These are phyloP conservation scores for Chelon labrosus DNA, from an alignment of 2,797 vertebrate genomes.

Conservation along the genomic window DNA sequence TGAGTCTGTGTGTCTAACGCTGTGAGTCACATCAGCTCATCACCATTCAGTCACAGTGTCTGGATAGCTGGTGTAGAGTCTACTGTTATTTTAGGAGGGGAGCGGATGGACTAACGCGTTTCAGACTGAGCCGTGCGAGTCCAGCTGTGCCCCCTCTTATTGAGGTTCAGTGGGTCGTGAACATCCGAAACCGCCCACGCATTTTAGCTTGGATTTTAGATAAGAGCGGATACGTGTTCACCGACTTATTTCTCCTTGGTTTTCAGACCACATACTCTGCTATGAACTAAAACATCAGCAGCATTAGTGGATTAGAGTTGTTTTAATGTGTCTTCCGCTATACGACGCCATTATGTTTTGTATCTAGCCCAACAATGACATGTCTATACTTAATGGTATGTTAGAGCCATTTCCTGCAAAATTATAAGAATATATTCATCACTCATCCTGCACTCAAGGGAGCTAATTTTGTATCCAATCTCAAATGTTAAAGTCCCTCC, in stretches of 20 bases:
- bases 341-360: no score
- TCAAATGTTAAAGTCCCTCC: no score
- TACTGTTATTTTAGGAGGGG: slow-evolving; percentile 38
- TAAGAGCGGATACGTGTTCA: slow-evolving; percentile 12
- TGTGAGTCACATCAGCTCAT: slow-evolving; percentile 58
- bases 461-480: no score
- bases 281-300: slow-evolving; percentile 13
- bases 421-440: no score
- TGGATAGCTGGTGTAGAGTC: slow-evolving; percentile 24
- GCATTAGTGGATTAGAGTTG: no score
- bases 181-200: slow-evolving; percentile 19
- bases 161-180: slow-evolving; percentile 56
- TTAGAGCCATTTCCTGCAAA: no score
- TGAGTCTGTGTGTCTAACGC: slow-evolving; percentile 49
- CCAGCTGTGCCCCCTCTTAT: slow-evolving; percentile 31
- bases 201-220: slow-evolving; percentile 38
- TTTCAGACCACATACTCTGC: not conserved
- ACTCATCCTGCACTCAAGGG: no score
- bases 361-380: no score
- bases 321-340: no score
- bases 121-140: slow-evolving; percentile 5
- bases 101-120: slow-evolving; percentile 20
- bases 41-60: slow-evolving; percentile 33
- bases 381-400: no score
- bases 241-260: slow-evolving; percentile 1